Evolutionary conservation across 2,888 invertebrate genomes (phyloP), one percentile per base, ranked within the genome.

Genomic region (Morinoia aosen): DNA sequence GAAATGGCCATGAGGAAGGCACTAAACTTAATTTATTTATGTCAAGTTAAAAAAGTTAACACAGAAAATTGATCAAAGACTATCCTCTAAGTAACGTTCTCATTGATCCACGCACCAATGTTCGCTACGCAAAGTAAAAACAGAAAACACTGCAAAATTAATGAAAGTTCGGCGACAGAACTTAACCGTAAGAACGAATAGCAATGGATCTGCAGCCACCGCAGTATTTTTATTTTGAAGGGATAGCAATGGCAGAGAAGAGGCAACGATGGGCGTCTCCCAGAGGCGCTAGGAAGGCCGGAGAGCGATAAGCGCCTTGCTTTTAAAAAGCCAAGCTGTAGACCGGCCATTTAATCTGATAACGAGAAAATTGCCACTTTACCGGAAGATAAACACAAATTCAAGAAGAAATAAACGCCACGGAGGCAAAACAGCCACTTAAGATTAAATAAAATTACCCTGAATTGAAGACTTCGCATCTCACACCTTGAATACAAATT

Each of bases 321-420:
- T 57, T 93, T 93, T 93, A 57, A 93, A 57, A 93, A 57, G 12
- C 57, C 40, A 90, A 39, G 56, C 57, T 57, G 25, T 57, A 33
- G 19, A 33, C 25, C 93, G 58, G 48, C 58, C 93, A 93, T 93
- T 93, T 48, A 93, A 93, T 93, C 93, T 57, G 93, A 93, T 93
- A 93, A 93, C 56, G 12, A 93, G 57, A 93, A 57, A 93, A 93
- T 93, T 93, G 58, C 57, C 93, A 93, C 93, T 93, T 93, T 93
- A 57, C 4, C 93, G 33, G 25, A 33, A 93, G 93, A 93, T 93
- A 93, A 93, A 93, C 58, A 93, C 93, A 56, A 57, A 93, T 93
- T 93, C 93, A 16, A 57, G 93, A 93, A 16, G 93, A 93, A 93
- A 57, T 48, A 58, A 93, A 93, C 57, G 25, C 93, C 57, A 93